Evolutionary conservation across 2,797 vertebrate genomes (phyloP), one percentile per base, ranked within the genome.

Genomic region (Acropternis orthonyx): DNA sequence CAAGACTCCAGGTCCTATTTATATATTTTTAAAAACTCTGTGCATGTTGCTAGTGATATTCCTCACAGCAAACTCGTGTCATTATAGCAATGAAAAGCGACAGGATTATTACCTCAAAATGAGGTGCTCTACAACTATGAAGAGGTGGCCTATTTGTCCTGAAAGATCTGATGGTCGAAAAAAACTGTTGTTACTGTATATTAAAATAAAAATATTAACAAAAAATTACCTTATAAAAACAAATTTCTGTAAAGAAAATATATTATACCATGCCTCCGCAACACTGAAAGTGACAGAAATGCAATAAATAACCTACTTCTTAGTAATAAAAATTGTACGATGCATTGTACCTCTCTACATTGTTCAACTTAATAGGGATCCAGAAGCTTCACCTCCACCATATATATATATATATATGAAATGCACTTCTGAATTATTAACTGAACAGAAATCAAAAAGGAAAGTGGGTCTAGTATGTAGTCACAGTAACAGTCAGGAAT

Each of bases 211-310:
- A 63, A 89, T 90, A 73, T 88, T 95, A 95, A 96, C 63, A 95
- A 95, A 96, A 76, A 96, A 97, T 77, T 86, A 93, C 51, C 52
- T 89, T 62, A 92, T 79, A 76, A 92, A 83, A 95, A 84, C 51
- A 92, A 87, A 91, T 88, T 94, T 83, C 86, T 88, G 58, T 93
- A 91, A 96, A 96, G 82, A 95, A 95, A 96, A 88, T 59, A 91
- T 66, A 82, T 48, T 95, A 49, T 20, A 56, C 56, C 78, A 89
- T 76, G 68, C 59, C 82, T 76, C 65, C 95, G 82, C 71, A 96
- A 96, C 80, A 51, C 62, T 87, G 67, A 91, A 97, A 95, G 69
- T 93, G 84, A 88, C 85, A 96, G 85, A 97, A 97, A 95, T 95
- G 19, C 89, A 96, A 94, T 88, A 94, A 95, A 94, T 85, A 94